Percentiles rank a stretch among this genome's conserved stretches.
These are phyloP conservation scores for Pomacea maculata DNA, from an alignment of 1,140 invertebrate species.

Conservation along the genomic window DNA sequence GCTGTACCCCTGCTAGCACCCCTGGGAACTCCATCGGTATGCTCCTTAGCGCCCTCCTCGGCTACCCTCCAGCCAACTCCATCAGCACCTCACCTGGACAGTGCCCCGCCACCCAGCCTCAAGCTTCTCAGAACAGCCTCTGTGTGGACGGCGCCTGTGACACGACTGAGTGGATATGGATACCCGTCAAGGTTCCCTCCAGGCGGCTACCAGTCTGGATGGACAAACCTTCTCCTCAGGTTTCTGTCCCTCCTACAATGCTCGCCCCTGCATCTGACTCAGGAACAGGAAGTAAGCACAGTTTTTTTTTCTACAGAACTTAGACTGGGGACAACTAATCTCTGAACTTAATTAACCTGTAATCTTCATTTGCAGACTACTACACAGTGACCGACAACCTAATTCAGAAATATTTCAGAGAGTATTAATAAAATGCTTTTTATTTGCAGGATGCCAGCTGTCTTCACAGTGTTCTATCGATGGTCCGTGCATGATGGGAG, in stretches of 20 bases:
- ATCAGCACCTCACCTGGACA: not conserved
- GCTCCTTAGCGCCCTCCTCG: too few relatives aligned
- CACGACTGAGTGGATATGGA: slow-evolving; percentile 49
- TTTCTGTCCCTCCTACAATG: not conserved
- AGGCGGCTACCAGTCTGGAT: slow-evolving; percentile 47
- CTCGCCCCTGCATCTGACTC: not conserved
- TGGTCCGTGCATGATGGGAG: slow-evolving; percentile 5
- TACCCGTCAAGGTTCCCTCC: slow-evolving; percentile 50
- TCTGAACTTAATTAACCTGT: too few relatives aligned
- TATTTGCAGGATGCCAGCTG: slow-evolving; percentile 22
- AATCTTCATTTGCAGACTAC: too few relatives aligned
- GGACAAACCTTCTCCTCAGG: slow-evolving; percentile 14
- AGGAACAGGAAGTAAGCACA: not conserved
- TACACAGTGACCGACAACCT: too few relatives aligned
- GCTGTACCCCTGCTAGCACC: too few relatives aligned
- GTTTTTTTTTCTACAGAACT: too few relatives aligned
- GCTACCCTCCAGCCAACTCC: too few relatives aligned
- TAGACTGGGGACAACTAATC: too few relatives aligned
- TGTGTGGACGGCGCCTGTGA: slow-evolving; percentile 50
- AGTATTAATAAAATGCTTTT: not conserved
- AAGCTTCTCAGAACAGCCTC: slow-evolving; percentile 48
- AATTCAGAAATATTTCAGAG: too few relatives aligned
- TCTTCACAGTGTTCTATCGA: slow-evolving; percentile 17
- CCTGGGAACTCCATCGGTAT: too few relatives aligned
- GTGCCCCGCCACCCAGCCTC: slow-evolving; percentile 13